Percentiles rank a stretch among this genome's conserved stretches.
phyloP scores from a whole-genome alignment of 30 jellyfish, hydroid and myxozoan species.

The Aurelia sp. region DNA sequence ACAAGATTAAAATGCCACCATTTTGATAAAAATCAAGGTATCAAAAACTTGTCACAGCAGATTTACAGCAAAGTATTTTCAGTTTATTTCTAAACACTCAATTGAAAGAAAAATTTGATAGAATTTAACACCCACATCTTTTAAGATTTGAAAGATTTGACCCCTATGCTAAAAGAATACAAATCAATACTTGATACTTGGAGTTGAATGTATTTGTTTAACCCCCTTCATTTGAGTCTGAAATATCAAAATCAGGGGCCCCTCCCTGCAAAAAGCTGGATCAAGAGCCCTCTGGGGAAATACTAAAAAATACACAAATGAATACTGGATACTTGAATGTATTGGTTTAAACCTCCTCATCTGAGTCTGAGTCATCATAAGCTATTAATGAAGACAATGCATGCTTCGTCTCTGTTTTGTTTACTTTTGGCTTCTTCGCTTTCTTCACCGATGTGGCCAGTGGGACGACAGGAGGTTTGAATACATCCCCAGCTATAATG shows the following conservation, averaged over 20 bases:
- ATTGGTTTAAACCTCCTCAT: conserved; percentile 8
- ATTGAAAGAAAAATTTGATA: too few relatives aligned
- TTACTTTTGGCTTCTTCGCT: conserved; percentile 7
- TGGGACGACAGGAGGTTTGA: conserved; percentile 47
- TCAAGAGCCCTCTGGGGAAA: too few relatives aligned
- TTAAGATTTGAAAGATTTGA: too few relatives aligned
- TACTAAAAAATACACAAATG: too few relatives aligned
- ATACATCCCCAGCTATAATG: not conserved
- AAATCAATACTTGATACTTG: not conserved
- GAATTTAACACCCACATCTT: too few relatives aligned
- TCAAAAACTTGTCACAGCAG: too few relatives aligned
- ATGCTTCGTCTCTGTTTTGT: conserved; percentile 12
- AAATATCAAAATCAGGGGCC: not conserved
- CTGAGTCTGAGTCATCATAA: conserved; percentile 74
- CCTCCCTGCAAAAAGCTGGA: too few relatives aligned
- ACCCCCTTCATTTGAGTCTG: conserved; percentile 20
- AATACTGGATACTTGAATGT: not conserved
- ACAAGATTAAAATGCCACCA: too few relatives aligned
- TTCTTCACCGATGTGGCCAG: conserved; percentile 9
- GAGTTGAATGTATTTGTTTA: not conserved
- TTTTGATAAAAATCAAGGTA: too few relatives aligned
- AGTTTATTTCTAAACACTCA: too few relatives aligned
- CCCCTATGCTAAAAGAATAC: too few relatives aligned
- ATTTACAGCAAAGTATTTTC: too few relatives aligned
- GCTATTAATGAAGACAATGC: conserved; percentile 47